Percentiles rank a stretch among this genome's conserved stretches.
phyloP scores from a whole-genome alignment of 2,888 invertebrate genomes.

The Chrysolina oricalcia region DNA sequence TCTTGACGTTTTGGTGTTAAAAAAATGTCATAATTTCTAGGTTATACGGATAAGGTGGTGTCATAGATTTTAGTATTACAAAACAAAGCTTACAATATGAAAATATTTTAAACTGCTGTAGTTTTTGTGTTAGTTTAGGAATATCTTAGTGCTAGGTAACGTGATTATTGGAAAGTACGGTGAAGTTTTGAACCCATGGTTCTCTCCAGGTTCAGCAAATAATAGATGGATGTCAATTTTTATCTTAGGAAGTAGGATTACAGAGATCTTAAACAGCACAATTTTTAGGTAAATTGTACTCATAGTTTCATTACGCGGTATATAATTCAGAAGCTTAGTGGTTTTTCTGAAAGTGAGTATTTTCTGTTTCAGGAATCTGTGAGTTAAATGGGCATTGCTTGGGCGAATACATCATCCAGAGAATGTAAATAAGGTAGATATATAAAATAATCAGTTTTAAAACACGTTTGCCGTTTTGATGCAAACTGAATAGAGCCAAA shows the following conservation, averaged over 20 bases:
- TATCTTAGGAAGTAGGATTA: slow-evolving; percentile 40
- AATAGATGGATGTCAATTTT: slow-evolving; percentile 42
- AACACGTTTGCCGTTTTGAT: background rate
- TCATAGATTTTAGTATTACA: slow-evolving; percentile 43
- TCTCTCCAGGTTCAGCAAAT: slow-evolving; percentile 23
- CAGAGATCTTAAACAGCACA: slow-evolving; percentile 21
- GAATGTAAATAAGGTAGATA: slow-evolving; percentile 14
- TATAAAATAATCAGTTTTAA: background rate
- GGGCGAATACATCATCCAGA: background rate
- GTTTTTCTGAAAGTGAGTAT: background rate
- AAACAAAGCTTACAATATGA: slow-evolving; percentile 46
- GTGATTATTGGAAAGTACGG: slow-evolving; percentile 6
- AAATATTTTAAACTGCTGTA: slow-evolving; percentile 39
- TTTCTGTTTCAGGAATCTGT: slow-evolving; percentile 5
- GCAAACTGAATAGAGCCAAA: background rate
- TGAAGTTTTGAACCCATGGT: slow-evolving; percentile 19
- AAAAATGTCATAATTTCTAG: slow-evolving; percentile 48
- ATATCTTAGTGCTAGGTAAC: slow-evolving; percentile 30
- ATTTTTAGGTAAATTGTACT: slow-evolving; percentile 28
- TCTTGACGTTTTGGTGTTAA: slow-evolving; percentile 14
- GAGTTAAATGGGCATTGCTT: slow-evolving; percentile 1
- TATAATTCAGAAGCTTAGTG: background rate
- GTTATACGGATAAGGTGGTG: slow-evolving; percentile 51
- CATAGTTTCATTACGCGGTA: background rate
- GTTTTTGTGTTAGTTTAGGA: slow-evolving; percentile 30